Evolutionary conservation across 2,888 invertebrate species (phyloP).

Genomic region (Xylota segnis): DNA sequence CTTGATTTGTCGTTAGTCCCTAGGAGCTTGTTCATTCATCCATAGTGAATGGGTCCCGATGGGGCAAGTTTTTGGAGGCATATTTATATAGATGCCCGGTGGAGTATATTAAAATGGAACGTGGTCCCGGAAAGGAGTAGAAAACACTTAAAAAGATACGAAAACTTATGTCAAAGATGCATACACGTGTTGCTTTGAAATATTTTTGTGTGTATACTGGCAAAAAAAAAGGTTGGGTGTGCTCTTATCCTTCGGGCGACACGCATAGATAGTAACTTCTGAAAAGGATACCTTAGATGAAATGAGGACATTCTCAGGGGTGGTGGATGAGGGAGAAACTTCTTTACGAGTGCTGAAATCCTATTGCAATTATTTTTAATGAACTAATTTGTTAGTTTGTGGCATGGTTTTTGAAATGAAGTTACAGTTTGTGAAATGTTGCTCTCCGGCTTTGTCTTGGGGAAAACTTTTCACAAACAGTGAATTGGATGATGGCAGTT

Average conservation of each 20-base stretch:
- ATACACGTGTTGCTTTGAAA: slow-evolving; percentile 19
- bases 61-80: neutral
- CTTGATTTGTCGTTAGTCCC: slow-evolving; percentile 7
- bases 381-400: slow-evolving; percentile 57
- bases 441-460: neutral
- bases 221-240: neutral
- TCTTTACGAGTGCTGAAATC: slow-evolving; percentile 14
- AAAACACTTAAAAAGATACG: slow-evolving; percentile 21
- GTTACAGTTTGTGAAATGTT: slow-evolving; percentile 35
- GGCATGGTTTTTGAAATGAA: slow-evolving; percentile 29
- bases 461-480: slow-evolving; percentile 7
- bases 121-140: neutral
- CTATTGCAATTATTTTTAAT: slow-evolving; percentile 70
- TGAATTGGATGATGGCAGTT: neutral
- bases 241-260: neutral
- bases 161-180: slow-evolving; percentile 16
- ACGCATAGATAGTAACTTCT: neutral
- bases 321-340: neutral
- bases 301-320: neutral
- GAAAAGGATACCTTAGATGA: slow-evolving; percentile 3
- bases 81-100: neutral
- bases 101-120: slow-evolving; percentile 19
- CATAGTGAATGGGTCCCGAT: neutral
- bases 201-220: neutral
- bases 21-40: neutral